Base-by-base conservation (phyloP, 23 tunicate species). In the Diplosoma virens region DNA sequence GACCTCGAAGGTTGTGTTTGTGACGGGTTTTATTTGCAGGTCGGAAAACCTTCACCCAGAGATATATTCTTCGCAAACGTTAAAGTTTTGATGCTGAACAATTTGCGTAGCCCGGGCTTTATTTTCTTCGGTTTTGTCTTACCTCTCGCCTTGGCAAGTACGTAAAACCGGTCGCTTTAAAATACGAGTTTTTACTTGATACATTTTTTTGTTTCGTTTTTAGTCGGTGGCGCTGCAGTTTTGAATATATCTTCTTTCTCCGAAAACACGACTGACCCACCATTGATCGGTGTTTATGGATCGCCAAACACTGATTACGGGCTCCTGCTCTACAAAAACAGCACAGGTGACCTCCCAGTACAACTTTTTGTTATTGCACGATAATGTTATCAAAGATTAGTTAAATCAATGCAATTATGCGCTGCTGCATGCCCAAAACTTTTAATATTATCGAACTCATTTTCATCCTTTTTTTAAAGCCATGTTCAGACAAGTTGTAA, bases 81-180 rank as follows among this genome's bases (percentile, higher is more conserved):
- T 33, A 32, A 56, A 37, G 71, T 47, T 30, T 53, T 24, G 45
- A 36, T 79, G 29, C 29, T 78, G 6, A 31, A 71, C 29, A 31
- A 73, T 30, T 1, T 81, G 3, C 79, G 97, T 24, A 75, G 69
- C 52, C 87, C 92, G 3, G 97, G 83, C 7, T 58, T 54, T 0
- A 34, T 92, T 34, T 9, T 92, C 6, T 85, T 92, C 33, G 92
- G 87, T 35, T 30, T 92, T 0, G 11, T 92, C 21, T 26, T 92
- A 0, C 97, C 97, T 32, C 29, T 92, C 32, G 97, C 70, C 0
- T 58, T 92, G 6, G 86, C 75, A 52, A 85, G 97, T 92, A 61
- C 65, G 97, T 74, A 7, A 41, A 7, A 7, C 50, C 50, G 50
- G 14, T 41, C 14, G 50, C 26, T 9, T 18, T 58, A 58, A 58